A percentile compares a stretch with the other conserved stretches of the same genome.
These are phyloP conservation scores for Lindbergichthys nudifrons DNA, from an alignment of 2,797 vertebrate species.

Conservation along the genomic window DNA sequence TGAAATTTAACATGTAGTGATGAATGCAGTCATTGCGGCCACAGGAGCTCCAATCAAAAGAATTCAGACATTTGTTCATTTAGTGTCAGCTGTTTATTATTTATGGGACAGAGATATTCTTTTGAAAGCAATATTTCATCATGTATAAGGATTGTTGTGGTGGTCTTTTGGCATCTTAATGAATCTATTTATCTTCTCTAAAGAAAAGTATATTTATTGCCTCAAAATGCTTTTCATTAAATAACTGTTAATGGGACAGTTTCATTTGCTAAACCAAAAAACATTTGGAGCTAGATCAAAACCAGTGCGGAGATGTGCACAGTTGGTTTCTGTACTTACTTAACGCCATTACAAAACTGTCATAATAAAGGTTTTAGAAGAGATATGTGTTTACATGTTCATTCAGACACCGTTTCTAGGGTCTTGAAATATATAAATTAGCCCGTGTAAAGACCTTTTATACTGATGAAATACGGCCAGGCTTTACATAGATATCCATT, in stretches of 20 bases:
- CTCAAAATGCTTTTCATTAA: constrained; percentile 8
- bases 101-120: background rate
- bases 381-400: background rate
- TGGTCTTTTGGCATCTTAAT: background rate
- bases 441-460: constrained; percentile 10
- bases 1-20: background rate
- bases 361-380: constrained; percentile 1
- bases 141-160: background rate
- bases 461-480: constrained; percentile 10
- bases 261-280: background rate
- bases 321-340: background rate
- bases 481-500: constrained; percentile 36
- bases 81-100: background rate
- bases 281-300: background rate
- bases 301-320: background rate
- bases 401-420: background rate
- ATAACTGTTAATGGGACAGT: background rate
- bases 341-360: background rate
- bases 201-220: constrained; percentile 14
- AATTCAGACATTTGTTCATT: background rate
- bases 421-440: constrained; percentile 19
- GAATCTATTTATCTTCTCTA: background rate
- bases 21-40: background rate
- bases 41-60: background rate
- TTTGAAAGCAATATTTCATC: background rate